A percentile compares a stretch with the other conserved stretches of the same genome.
These are phyloP conservation scores for Baronia brevicornis DNA, from an alignment of 2,888 invertebrate species.

Conservation along the genomic window DNA sequence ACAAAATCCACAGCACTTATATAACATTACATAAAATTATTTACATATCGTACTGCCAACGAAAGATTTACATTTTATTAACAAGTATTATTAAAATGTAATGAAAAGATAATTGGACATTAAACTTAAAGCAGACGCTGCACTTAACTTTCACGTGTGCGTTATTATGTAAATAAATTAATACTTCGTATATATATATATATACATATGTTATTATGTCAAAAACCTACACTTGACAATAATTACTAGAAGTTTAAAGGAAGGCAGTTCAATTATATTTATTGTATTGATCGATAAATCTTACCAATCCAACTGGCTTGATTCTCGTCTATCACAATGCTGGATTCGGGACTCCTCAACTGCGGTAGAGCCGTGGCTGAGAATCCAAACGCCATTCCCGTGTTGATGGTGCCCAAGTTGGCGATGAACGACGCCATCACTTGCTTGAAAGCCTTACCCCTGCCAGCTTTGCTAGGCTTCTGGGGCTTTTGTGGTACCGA, in stretches of 20 bases:
- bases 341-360: constrained; percentile 61
- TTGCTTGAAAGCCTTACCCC: constrained; percentile 70
- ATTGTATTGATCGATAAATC: constrained; percentile 21
- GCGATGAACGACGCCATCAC: constrained; percentile 78
- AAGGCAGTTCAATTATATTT: constrained; percentile 2
- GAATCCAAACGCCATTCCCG: constrained; percentile 82
- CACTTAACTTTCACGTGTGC: too few species aligned
- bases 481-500: constrained; percentile 28
- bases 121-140: too few species aligned
- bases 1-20: too few species aligned
- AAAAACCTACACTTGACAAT: too few species aligned
- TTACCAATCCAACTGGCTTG: constrained; percentile 82
- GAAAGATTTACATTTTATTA: too few species aligned
- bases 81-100: too few species aligned
- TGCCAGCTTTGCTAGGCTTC: constrained; percentile 39
- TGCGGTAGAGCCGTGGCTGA: constrained; percentile 80
- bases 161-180: too few species aligned
- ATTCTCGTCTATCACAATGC: constrained; percentile 67
- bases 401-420: constrained; percentile 81
- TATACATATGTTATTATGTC: too few species aligned
- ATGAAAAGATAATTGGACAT: too few species aligned
- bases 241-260: neutral
- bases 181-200: too few species aligned
- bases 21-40: too few species aligned
- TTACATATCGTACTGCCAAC: too few species aligned